Evolutionary conservation across 2,797 vertebrate species (phyloP).

Genomic region (Enteromius afrohamiltoni): DNA sequence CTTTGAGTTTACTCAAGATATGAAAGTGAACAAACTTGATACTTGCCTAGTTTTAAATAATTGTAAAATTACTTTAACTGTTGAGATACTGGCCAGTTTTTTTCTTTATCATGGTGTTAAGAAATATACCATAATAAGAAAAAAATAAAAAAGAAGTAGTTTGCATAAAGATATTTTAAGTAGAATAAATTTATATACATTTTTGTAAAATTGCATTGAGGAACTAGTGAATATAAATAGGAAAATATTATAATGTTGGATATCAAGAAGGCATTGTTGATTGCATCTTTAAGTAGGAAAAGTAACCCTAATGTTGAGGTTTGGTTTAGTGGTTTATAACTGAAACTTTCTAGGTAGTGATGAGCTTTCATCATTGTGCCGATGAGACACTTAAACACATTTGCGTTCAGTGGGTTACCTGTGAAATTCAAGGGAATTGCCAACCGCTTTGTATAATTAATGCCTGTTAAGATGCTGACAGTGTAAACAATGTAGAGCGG

Average conservation of each 20-base stretch:
- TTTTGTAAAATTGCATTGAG: neutral
- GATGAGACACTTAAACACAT: neutral
- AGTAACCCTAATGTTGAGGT: neutral
- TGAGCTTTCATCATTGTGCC: neutral
- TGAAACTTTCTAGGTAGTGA: neutral
- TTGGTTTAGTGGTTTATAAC: neutral
- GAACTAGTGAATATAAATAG: neutral
- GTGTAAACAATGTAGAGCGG: neutral
- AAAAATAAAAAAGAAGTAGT: too few relatives aligned
- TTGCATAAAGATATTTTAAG: neutral
- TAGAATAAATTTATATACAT: neutral
- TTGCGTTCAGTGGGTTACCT: neutral
- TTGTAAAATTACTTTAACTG: neutral
- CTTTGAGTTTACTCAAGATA: neutral
- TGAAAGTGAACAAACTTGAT: neutral
- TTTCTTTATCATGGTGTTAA: neutral
- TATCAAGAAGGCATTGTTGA: neutral
- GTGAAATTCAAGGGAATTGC: constrained; percentile 17
- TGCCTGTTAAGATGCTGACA: neutral
- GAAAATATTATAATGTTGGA: neutral
- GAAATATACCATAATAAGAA: neutral
- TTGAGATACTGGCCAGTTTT: neutral
- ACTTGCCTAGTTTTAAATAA: neutral
- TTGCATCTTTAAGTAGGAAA: neutral
- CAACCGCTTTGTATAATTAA: neutral